Percentiles rank a stretch among this genome's conserved stretches.
These are phyloP conservation scores for Pitta sordida DNA, from an alignment of 2,113 vertebrate genomes.

Conservation along the genomic window DNA sequence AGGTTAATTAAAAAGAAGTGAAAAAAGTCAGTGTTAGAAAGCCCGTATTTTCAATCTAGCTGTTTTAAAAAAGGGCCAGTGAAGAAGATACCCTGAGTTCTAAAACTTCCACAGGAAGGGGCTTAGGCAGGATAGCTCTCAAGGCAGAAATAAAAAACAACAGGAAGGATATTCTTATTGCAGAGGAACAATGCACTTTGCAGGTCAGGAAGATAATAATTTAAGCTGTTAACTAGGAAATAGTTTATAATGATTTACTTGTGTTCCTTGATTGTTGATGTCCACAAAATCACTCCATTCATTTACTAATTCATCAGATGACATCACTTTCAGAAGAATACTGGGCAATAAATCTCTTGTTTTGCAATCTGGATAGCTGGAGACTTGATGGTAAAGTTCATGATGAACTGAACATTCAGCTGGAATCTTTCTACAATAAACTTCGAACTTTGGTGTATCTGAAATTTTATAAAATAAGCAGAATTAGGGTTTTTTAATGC, in stretches of 20 bases:
- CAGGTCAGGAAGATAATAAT: neutral
- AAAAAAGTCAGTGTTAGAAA: neutral
- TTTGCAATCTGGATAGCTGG: constrained; percentile 90
- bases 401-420: constrained; percentile 87
- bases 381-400: constrained; percentile 89
- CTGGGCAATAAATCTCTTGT: constrained; percentile 85
- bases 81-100: neutral
- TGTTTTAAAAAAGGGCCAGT: neutral
- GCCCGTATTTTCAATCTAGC: neutral
- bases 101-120: neutral
- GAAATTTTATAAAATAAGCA: constrained; percentile 26
- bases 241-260: constrained; percentile 72
- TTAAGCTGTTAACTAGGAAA: neutral
- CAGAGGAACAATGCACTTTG: neutral
- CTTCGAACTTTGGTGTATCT: constrained; percentile 84
- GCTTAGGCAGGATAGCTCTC: neutral
- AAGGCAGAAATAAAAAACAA: neutral
- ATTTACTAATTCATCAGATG: constrained; percentile 34
- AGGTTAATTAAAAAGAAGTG: neutral
- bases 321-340: constrained; percentile 76
- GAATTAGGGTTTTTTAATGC: constrained; percentile 5
- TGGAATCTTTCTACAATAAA: constrained; percentile 83
- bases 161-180: neutral
- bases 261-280: constrained; percentile 87
- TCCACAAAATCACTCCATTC: constrained; percentile 92